Evolutionary conservation across 2,113 vertebrate genomes (phyloP).

Genomic region (Dascyllus trimaculatus): DNA sequence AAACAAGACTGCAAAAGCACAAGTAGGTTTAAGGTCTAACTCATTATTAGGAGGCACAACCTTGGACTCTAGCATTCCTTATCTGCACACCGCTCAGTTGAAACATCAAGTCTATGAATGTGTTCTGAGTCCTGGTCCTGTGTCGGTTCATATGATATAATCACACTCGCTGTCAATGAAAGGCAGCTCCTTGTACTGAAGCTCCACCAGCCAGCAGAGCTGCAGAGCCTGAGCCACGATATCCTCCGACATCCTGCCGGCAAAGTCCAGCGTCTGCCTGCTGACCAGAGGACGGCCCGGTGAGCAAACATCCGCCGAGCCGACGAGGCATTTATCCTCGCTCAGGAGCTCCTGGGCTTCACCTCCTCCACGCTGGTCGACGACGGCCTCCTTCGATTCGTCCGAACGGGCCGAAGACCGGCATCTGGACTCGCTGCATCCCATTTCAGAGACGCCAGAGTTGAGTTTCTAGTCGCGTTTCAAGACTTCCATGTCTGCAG

Average conservation of each 20-base stretch:
- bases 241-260: constrained; percentile 48
- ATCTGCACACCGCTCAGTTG: too few relatives aligned
- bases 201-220: constrained; percentile 49
- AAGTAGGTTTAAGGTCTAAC: too few relatives aligned
- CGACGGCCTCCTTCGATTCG: background rate
- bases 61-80: too few relatives aligned
- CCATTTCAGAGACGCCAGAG: constrained; percentile 20
- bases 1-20: too few relatives aligned
- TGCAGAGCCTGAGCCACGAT: constrained; percentile 49
- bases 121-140: too few relatives aligned
- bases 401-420: background rate
- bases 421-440: constrained; percentile 11
- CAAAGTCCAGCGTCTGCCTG: background rate
- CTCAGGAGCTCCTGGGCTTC: background rate
- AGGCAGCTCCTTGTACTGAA: constrained; percentile 18
- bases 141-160: constrained; percentile 4
- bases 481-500: background rate
- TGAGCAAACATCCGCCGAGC: accelerated
- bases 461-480: background rate
- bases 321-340: background rate
- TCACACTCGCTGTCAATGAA: constrained; percentile 47
- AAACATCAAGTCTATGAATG: too few relatives aligned
- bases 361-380: background rate
- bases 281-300: background rate
- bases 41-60: too few relatives aligned